Base-by-base conservation (phyloP, 2,888 invertebrate species). In the Lochmaea capreae region DNA sequence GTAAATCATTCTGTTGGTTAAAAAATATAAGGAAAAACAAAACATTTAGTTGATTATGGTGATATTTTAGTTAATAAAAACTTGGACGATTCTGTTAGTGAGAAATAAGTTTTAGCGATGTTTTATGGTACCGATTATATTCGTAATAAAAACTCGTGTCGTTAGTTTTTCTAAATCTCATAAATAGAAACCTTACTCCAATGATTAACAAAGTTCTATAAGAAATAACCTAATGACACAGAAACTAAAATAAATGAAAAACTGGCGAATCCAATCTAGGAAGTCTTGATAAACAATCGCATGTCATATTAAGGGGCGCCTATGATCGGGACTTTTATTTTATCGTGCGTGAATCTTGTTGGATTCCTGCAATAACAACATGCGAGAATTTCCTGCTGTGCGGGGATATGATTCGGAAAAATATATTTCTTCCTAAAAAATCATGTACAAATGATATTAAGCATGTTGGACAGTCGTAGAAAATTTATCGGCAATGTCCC, bases 271-370 rank as follows among this genome's bases (percentile, higher is more conserved):
- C 81, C 81, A 85, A 84, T 85, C 81, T 81, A 81, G 79, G 79
- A 79, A 80, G 77, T 76, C 72, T 79, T 81, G 82, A 84, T 84
- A 84, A 84, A 86, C 84, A 84, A 83, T 85, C 83, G 82, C 82
- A 81, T 83, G 84, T 84, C 84, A 83, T 83, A 85, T 85, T 84
- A 84, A 81, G 79, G 77, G 81, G 46, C 79, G 79, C 81, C 82
- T 83, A 14, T 80, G 83, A 85, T 85, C 84, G 81, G 82, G 81
- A 83, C 84, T 63, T 63, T 42, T 63, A 63, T 65, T 71, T 71
- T 85, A 85, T 86, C 85, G 84, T 83, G 85, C 86, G 86, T 86
- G 82, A 77, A 83, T 85, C 84, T 68, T 71, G 52, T 52, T 54
- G 57, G 42, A 58, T 14, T 67, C 58, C 58, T 67, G 62, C 69